A percentile compares a stretch with the other conserved stretches of the same genome.
phyloP scores from a whole-genome alignment of 1,140 invertebrate species.

The Diuraphis noxia region DNA sequence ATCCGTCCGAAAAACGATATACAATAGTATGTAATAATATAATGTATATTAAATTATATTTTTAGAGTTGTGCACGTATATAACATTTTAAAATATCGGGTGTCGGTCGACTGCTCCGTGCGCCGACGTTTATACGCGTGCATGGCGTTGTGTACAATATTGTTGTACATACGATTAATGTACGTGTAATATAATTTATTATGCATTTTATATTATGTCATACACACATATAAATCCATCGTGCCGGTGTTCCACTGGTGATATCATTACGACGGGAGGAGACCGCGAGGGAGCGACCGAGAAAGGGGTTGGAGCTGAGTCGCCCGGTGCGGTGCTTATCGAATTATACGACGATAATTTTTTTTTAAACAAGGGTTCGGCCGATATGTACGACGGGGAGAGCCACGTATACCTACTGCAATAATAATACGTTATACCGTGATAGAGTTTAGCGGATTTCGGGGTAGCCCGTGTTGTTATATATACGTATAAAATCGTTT shows the following conservation, averaged over 20 bases:
- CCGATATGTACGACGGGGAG: background rate
- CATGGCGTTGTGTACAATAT: background rate
- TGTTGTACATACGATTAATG: background rate
- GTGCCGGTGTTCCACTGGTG: too few relatives aligned
- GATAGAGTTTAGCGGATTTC: background rate
- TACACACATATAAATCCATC: too few relatives aligned
- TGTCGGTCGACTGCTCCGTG: background rate
- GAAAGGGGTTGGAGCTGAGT: background rate
- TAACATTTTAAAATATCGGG: background rate
- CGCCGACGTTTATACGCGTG: background rate
- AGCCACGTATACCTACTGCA: background rate
- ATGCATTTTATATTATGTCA: background rate
- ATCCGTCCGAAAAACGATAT: background rate
- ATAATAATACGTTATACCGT: background rate
- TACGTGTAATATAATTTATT: background rate
- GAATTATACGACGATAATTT: slow-evolving; percentile 8
- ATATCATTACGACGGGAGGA: background rate
- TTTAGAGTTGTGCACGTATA: background rate
- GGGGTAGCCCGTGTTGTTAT: background rate
- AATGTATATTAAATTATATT: background rate
- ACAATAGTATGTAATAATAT: background rate
- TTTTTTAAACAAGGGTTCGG: background rate
- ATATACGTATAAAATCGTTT: background rate
- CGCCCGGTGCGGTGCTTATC: background rate
- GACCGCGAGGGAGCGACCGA: background rate